Percentiles rank a stretch among this genome's conserved stretches.
Evolutionary conservation across 2,113 vertebrate species (phyloP).

Genomic region (Amphiprion percula): DNA sequence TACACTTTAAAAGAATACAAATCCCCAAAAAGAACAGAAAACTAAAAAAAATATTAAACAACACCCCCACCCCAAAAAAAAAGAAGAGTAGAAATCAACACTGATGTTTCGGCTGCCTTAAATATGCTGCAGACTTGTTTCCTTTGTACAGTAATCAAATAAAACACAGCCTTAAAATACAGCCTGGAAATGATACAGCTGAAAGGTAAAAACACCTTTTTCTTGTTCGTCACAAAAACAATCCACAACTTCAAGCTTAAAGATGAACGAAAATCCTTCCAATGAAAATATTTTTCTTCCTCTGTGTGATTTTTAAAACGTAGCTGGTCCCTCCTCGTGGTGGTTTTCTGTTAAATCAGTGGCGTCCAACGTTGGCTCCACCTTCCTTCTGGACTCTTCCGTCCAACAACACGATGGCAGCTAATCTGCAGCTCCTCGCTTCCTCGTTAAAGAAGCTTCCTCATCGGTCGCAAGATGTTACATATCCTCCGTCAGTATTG

Average conservation of each 20-base stretch:
- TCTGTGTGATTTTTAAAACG: neutral
- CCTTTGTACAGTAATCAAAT: slow-evolving; percentile 41
- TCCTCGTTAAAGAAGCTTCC: slow-evolving; percentile 8
- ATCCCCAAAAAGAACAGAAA: slow-evolving; percentile 4
- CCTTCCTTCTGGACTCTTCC: neutral
- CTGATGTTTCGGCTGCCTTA: slow-evolving; percentile 51
- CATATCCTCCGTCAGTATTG: no score
- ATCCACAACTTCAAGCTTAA: slow-evolving; percentile 56
- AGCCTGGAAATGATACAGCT: slow-evolving; percentile 50
- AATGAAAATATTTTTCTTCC: neutral
- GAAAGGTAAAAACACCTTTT: slow-evolving; percentile 51
- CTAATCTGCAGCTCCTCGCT: slow-evolving; percentile 20
- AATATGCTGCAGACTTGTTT: slow-evolving; percentile 47
- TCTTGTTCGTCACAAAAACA: slow-evolving; percentile 49
- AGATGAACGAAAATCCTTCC: slow-evolving; percentile 34
- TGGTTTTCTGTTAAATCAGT: slow-evolving; percentile 11
- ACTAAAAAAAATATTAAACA: slow-evolving; percentile 3
- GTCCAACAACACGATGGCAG: slow-evolving; percentile 8
- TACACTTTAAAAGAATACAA: slow-evolving; percentile 37
- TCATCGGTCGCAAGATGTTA: slow-evolving; percentile 10
- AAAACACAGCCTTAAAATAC: slow-evolving; percentile 23
- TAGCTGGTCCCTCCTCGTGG: slow-evolving; percentile 1
- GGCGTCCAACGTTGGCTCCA: neutral
- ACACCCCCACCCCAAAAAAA: slow-evolving; percentile 15
- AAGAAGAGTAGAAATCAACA: slow-evolving; percentile 41